Evolutionary conservation across 2,797 vertebrate species (phyloP).

Genomic region (Chrosomus eos): DNA sequence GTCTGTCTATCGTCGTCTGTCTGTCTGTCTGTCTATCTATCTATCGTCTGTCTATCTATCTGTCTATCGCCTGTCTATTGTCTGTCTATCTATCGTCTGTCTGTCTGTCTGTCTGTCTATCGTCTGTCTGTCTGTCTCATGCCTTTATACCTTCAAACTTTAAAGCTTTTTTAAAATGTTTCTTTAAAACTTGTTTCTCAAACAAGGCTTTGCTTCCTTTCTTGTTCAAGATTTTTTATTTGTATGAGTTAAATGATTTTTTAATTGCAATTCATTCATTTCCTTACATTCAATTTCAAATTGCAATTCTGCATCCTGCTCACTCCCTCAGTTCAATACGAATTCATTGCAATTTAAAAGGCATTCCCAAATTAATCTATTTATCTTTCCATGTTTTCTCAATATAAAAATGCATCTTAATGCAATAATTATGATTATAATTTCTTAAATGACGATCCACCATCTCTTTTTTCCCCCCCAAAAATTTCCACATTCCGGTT

Average conservation of each 20-base stretch:
- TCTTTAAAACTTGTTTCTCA: not conserved
- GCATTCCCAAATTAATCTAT: not conserved
- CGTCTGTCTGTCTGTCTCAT: not conserved
- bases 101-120: too few species aligned
- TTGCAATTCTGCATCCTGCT: not conserved
- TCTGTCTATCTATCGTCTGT: too few species aligned
- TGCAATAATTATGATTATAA: constrained; percentile 19
- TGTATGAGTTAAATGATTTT: not conserved
- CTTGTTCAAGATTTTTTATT: not conserved
- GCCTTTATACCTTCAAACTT: not conserved
- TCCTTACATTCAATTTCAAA: not conserved
- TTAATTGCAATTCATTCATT: not conserved
- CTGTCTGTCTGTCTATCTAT: not conserved
- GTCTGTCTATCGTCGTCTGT: too few species aligned
- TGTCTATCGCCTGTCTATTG: too few species aligned
- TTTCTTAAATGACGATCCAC: not conserved
- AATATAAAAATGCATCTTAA: constrained; percentile 3
- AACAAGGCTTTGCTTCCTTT: not conserved
- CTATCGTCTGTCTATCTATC: too few species aligned
- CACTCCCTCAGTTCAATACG: not conserved
- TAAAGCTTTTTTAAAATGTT: not conserved
- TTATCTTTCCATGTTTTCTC: constrained; percentile 1
- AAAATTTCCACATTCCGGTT: constrained; percentile 57
- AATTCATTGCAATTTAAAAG: not conserved
- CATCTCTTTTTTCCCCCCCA: not conserved